Base-by-base conservation (phyloP, 2,797 vertebrate species). In the Myotis myotis region DNA sequence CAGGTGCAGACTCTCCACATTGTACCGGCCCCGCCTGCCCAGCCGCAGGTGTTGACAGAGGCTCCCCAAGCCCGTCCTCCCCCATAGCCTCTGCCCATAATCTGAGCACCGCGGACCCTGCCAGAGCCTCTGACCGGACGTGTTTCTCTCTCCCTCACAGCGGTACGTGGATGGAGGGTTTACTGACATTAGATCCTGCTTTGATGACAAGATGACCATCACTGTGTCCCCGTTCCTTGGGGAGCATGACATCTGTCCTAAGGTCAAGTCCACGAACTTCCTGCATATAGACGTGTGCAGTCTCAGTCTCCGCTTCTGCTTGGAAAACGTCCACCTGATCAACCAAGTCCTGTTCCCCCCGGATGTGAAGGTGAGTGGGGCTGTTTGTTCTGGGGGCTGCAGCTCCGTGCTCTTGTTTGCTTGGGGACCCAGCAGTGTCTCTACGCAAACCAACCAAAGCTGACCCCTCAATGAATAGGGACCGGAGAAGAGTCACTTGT, bases 171-270 rank as follows among this genome's bases (percentile, higher is more conserved):
- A 99, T 0, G 99, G 99, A 9, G 99, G 99, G 0, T 98, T 98
- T 78, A 99, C 98, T 23, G 97, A 99, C 97, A 99, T 98, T 86
- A 22, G 99, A 2, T 99, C 99, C 1, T 98, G 98, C 93, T 97
- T 98, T 0, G 99, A 99, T 64, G 93, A 98, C 93, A 99, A 98
- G 94, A 99, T 99, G 93, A 99, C 99, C 95, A 99, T 99, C 98
- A 99, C 98, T 0, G 97, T 99, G 96, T 99, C 99, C 0, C 99
- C 99, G 3, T 99, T 99, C 6, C 99, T 98, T 0, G 99, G 99
- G 15, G 99, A 99, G 97, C 98, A 98, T 1, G 99, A 99, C 98
- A 99, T 99, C 98, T 99, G 99, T 70, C 99, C 99, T 15, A 98
- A 98, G 6, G 98, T 98, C 89, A 98, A 97, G 70, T 99, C 99